phyloP scores from a whole-genome alignment of 1,140 invertebrate species.

The Antheraea pernyi region DNA sequence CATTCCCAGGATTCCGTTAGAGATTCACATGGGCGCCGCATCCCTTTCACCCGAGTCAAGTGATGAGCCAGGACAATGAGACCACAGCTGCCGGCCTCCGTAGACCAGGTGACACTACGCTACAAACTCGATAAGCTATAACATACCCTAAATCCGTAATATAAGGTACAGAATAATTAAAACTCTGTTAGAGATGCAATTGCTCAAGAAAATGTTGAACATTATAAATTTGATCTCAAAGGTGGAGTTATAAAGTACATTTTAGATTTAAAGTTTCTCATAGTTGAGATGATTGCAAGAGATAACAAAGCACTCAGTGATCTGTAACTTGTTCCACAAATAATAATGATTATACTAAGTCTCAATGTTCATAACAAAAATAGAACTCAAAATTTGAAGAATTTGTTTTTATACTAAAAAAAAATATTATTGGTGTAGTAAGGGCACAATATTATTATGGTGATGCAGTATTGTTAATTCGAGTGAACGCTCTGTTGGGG shows the following conservation, averaged over 20 bases:
- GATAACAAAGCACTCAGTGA: constrained; percentile 68
- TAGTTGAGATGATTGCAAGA: constrained; percentile 52
- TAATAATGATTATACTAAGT: constrained; percentile 33
- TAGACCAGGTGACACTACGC: constrained; percentile 58
- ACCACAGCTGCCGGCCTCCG: constrained; percentile 55
- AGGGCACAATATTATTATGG: neutral
- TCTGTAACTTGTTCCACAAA: constrained; percentile 63
- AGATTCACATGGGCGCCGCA: constrained; percentile 64
- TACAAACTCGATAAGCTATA: constrained; percentile 24
- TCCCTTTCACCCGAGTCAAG: constrained; percentile 75
- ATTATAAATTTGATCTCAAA: constrained; percentile 48
- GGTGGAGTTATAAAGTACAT: constrained; percentile 33
- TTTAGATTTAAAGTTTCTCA: constrained; percentile 30
- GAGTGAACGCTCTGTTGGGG: constrained; percentile 2
- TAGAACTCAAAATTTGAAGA: neutral
- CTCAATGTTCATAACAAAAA: neutral
- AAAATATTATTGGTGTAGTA: neutral
- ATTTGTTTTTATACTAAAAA: neutral
- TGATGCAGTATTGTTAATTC: neutral
- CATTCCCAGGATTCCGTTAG: constrained; percentile 67
- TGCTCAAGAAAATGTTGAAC: constrained; percentile 27
- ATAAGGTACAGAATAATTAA: constrained; percentile 8
- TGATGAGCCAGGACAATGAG: constrained; percentile 66
- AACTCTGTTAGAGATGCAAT: constrained; percentile 18
- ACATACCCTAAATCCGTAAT: constrained; percentile 24